These are phyloP conservation scores for Macrophya annulata DNA, from an alignment of 2,888 invertebrate species.

Conservation along the genomic window DNA sequence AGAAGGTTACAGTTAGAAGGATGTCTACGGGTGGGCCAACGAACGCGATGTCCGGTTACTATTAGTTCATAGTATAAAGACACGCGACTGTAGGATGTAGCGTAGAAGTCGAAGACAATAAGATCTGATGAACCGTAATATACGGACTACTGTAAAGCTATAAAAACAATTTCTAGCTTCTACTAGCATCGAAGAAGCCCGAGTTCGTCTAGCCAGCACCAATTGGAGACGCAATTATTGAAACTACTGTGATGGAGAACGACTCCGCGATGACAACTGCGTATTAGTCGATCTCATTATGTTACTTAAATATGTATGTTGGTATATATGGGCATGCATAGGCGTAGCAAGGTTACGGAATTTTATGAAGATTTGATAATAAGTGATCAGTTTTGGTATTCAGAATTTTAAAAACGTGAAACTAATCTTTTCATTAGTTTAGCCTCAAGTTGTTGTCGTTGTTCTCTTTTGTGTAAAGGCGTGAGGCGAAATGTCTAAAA, in stretches of 20 bases:
- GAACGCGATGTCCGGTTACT: slow-evolving; percentile 44
- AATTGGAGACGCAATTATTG: slow-evolving; percentile 27
- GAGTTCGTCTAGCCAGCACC: background rate
- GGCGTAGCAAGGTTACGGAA: background rate
- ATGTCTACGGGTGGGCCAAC: slow-evolving; percentile 41
- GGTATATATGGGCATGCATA: background rate
- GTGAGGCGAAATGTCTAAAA: background rate
- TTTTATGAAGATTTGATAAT: background rate
- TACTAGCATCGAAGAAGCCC: background rate
- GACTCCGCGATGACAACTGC: slow-evolving; percentile 14
- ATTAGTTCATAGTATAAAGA: background rate
- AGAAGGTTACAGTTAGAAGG: slow-evolving; percentile 47
- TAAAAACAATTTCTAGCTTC: background rate
- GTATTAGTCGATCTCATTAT: slow-evolving; percentile 26
- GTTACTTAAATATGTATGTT: slow-evolving; percentile 16
- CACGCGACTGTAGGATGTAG: background rate
- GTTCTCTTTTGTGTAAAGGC: background rate
- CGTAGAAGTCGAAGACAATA: slow-evolving; percentile 22
- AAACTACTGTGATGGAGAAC: background rate
- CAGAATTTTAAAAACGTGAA: background rate
- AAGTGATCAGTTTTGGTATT: background rate
- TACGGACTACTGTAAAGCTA: slow-evolving; percentile 2
- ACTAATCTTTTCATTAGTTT: background rate
- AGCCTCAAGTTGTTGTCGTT: background rate
- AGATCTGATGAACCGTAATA: slow-evolving; percentile 14